A percentile compares a stretch with the other conserved stretches of the same genome.
These are phyloP conservation scores for Chloroclysta siterata DNA, from an alignment of 2,888 invertebrate genomes.

Conservation along the genomic window DNA sequence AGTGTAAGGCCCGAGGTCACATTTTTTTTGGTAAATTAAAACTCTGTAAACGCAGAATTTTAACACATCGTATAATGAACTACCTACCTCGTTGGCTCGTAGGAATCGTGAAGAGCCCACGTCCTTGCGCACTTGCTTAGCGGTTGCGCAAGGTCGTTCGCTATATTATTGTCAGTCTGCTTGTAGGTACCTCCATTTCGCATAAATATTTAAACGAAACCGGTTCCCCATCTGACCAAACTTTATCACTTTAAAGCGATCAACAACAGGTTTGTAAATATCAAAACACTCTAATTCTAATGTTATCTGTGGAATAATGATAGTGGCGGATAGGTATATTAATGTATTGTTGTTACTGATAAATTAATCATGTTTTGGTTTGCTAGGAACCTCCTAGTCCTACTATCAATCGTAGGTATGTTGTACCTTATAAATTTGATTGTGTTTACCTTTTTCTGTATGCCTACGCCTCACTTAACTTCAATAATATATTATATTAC, in stretches of 20 bases:
- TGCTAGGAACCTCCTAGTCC: slow-evolving; percentile 54
- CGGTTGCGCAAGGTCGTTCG: slow-evolving; percentile 38
- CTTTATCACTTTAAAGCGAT: slow-evolving; percentile 22
- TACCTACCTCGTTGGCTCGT: neutral
- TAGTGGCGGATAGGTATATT: slow-evolving; percentile 34
- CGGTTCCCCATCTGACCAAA: slow-evolving; percentile 36
- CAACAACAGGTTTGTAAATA: slow-evolving; percentile 34
- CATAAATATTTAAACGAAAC: slow-evolving; percentile 38
- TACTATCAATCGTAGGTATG: neutral
- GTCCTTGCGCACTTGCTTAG: slow-evolving; percentile 29
- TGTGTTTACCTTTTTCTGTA: no score
- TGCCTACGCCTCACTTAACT: no score
- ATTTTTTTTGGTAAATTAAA: slow-evolving; percentile 37
- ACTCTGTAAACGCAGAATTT: slow-evolving; percentile 14
- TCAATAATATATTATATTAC: no score
- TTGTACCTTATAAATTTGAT: no score
- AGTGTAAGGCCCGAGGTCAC: slow-evolving; percentile 44
- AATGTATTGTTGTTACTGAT: slow-evolving; percentile 39
- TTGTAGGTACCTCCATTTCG: slow-evolving; percentile 37
- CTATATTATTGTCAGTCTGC: slow-evolving; percentile 25
- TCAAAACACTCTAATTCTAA: slow-evolving; percentile 20
- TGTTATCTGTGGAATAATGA: slow-evolving; percentile 11
- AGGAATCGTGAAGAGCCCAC: slow-evolving; percentile 12
- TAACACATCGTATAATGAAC: slow-evolving; percentile 9
- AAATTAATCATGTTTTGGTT: slow-evolving; percentile 38